These are phyloP conservation scores for Alfaro cultratus DNA, from an alignment of 2,797 vertebrate genomes.

Conservation along the genomic window DNA sequence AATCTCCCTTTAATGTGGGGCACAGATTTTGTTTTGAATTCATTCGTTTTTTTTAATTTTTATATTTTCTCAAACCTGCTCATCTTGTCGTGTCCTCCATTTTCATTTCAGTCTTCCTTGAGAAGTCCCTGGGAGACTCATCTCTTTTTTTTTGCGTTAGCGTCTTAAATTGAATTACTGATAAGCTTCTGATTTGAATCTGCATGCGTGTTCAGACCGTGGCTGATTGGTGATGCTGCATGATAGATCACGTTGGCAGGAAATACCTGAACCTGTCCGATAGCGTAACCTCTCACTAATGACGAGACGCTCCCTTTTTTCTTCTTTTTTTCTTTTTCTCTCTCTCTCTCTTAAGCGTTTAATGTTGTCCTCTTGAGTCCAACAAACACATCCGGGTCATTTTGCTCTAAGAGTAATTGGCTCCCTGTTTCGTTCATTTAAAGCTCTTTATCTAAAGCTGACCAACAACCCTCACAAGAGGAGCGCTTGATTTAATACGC, in stretches of 20 bases:
- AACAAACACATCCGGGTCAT: conserved; percentile 40
- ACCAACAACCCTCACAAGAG: conserved; percentile 26
- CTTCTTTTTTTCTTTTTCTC: too few relatives aligned
- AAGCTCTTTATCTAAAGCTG: conserved; percentile 32
- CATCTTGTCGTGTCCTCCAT: conserved; percentile 31
- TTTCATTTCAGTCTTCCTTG: conserved; percentile 50
- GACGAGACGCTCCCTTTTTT: conserved; percentile 31
- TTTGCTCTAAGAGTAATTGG: conserved; percentile 44
- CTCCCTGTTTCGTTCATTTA: conserved; percentile 13
- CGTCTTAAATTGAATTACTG: conserved; percentile 64
- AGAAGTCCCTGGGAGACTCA: background rate
- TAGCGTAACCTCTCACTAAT: conserved; percentile 54
- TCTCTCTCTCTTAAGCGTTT: conserved; percentile 15
- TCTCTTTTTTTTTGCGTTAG: conserved; percentile 25
- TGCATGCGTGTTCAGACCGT: conserved; percentile 33
- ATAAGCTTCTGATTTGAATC: conserved; percentile 67
- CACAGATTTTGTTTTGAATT: conserved; percentile 59
- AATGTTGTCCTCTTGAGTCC: conserved; percentile 39
- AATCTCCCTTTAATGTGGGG: conserved; percentile 37
- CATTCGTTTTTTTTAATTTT: background rate
- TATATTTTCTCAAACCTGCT: background rate
- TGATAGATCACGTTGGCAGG: conserved; percentile 60
- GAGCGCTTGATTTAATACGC: conserved; percentile 23
- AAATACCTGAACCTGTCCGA: conserved; percentile 53
- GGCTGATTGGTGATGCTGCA: conserved; percentile 52